Evolutionary conservation across 2,113 vertebrate genomes (phyloP), one percentile per base, ranked within the genome.

Genomic region (Misgurnus anguillicaudatus): DNA sequence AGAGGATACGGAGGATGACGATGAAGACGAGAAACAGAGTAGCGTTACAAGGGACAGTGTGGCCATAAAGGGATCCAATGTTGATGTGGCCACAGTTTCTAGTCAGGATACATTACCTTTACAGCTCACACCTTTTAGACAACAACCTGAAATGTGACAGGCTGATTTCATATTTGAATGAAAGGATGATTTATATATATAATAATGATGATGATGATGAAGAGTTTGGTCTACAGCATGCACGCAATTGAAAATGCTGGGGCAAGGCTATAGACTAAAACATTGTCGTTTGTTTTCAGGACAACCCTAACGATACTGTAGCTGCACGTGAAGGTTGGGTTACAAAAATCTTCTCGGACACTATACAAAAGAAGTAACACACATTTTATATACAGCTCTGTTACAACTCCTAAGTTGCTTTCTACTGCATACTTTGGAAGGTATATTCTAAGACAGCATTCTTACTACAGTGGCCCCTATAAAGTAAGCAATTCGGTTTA

Each of bases 71-170:
- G 95, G 94, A 87, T 92, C 91, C 17, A 94, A 93, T 86, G 92
- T 91, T 17, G 94, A 95, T 83, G 91, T 90, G 0, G 92, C 89
- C 69, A 89, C 94, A 53, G 94, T 95, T 87, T 92, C 84, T 81
- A 94, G 91, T 87, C 92, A 94, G 90, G 94, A 94, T 48, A 92
- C 93, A 9, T 90, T 96, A 71, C 94, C 94, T 80, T 90, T 96
- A 82, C 95, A 98, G 75, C 93, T 95, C 72, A 95, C 91, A 85
- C 94, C 94, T 53, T 88, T 97, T 68, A 94, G 95, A 53, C 92
- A 94, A 77, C 96, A 98, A 89, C 97, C 96, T 4, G 95, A 98
- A 88, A 97, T 99, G 89, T 98, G 94, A 97, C 87, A 85, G 76
- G 55, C 72, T 76, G 80, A 79, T 19, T 85, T 16, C 13, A 39